Evolutionary conservation across 23 tunicate genomes (phyloP).

Genomic region (Phallusia fumigata): DNA sequence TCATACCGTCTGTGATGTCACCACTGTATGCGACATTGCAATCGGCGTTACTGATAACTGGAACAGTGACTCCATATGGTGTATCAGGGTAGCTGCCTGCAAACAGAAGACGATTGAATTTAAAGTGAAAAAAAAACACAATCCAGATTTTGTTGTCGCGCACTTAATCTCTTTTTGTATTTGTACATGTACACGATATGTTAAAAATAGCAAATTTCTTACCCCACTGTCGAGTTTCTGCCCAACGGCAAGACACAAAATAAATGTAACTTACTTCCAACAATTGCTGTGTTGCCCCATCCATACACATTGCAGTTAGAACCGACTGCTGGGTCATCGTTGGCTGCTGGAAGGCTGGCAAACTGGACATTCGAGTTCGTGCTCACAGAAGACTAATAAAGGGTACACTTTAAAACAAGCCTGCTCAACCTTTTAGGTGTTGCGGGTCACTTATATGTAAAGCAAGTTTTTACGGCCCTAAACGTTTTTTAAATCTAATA

Average conservation of each 20-base stretch:
- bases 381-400: constrained; percentile 21
- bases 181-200: constrained; percentile 9
- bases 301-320: constrained; percentile 69
- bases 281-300: constrained; percentile 79
- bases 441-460: no score
- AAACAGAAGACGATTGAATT: no score
- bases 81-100: constrained; percentile 48
- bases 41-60: constrained; percentile 50
- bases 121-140: no score
- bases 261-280: constrained; percentile 14
- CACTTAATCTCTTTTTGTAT: no score
- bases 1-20: constrained; percentile 57
- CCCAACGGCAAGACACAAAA: no score
- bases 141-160: no score
- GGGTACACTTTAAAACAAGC: not conserved
- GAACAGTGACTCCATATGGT: constrained; percentile 50
- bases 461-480: no score
- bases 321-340: constrained; percentile 49
- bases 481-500: no score
- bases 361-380: constrained; percentile 30
- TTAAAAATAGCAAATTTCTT: no score
- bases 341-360: constrained; percentile 54
- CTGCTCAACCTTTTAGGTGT: no score
- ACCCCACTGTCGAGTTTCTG: no score
- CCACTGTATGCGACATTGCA: constrained; percentile 77